Base-by-base conservation (phyloP, 2,888 invertebrate genomes). In the Bedellia somnulentella region DNA sequence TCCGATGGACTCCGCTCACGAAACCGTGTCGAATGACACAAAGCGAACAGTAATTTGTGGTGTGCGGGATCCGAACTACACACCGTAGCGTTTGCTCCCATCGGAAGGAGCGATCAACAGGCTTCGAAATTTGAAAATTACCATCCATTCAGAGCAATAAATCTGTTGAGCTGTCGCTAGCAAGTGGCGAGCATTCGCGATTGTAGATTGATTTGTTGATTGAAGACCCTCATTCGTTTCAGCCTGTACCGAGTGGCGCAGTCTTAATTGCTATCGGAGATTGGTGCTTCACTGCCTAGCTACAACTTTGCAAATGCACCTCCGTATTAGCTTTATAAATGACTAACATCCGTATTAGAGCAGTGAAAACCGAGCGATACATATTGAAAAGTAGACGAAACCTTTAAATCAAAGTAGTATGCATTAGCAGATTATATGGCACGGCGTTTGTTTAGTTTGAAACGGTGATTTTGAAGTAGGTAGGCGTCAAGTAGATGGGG, bases 141-240 rank as follows among this genome's bases (percentile, higher is more conserved):
- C 57, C 59, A 56, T 47, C 58, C 53, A 58, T 59, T 57, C 52
- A 51, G 44, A 53, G 62, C 63, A 56, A 73, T 71, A 71, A 70
- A 73, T 71, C 66, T 61, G 66, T 62, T 51, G 57, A 61, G 57
- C 70, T 73, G 73, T 71, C 75, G 58, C 51, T 50, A 46, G 59
- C 73, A 71, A 71, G 67, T 70, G 73, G 62, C 61, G 68, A 50
- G 61, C 62, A 55, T 62, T 64, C 57, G 59, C 64, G 63, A 71
- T 68, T 61, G 63, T 61, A 62, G 71, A 73, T 75, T 73, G 73
- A 73, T 73, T 73, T 64, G 68, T 68, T 75, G 73, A 73, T 73
- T 71, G 73, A 71, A 71, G 71, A 68, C 70, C 56, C 46, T 58
- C 59, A 70, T 75, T 73, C 68, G 70, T 67, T 68, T 57, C 57